Evolutionary conservation across 2,113 vertebrate genomes (phyloP).

Genomic region (Sceloporus tristichus): DNA sequence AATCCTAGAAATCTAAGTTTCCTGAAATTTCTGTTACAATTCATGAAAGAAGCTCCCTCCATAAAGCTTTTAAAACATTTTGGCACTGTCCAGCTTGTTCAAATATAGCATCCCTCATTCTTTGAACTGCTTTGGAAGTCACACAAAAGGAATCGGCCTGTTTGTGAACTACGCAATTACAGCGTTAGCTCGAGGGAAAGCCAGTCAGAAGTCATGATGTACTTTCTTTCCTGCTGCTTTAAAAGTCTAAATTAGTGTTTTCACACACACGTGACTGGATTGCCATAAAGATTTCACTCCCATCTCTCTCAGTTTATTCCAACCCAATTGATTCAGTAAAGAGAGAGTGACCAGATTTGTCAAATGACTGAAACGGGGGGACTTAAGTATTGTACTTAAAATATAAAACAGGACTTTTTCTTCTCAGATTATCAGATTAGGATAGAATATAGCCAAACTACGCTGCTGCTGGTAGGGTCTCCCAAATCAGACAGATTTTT

Average conservation of each 20-base stretch:
- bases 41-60: neutral
- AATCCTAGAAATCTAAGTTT: too few relatives aligned
- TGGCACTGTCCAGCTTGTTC: slow-evolving; percentile 3
- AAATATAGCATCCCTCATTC: neutral
- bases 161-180: neutral
- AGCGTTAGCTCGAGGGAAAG: slow-evolving; percentile 14
- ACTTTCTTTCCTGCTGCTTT: neutral
- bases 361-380: neutral
- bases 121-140: slow-evolving; percentile 23
- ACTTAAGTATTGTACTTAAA: neutral
- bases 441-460: neutral
- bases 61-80: slow-evolving; percentile 24
- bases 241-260: neutral
- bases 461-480: too few relatives aligned
- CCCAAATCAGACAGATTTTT: too few relatives aligned
- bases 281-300: neutral
- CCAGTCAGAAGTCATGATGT: slow-evolving; percentile 32
- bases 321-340: neutral
- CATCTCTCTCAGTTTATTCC: neutral
- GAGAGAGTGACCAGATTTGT: neutral
- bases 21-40: too few relatives aligned
- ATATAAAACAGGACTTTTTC: neutral
- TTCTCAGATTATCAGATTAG: neutral
- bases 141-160: slow-evolving; percentile 16
- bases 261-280: neutral